phyloP scores from a whole-genome alignment of 2,888 invertebrate genomes.

The Spodoptera littoralis region DNA sequence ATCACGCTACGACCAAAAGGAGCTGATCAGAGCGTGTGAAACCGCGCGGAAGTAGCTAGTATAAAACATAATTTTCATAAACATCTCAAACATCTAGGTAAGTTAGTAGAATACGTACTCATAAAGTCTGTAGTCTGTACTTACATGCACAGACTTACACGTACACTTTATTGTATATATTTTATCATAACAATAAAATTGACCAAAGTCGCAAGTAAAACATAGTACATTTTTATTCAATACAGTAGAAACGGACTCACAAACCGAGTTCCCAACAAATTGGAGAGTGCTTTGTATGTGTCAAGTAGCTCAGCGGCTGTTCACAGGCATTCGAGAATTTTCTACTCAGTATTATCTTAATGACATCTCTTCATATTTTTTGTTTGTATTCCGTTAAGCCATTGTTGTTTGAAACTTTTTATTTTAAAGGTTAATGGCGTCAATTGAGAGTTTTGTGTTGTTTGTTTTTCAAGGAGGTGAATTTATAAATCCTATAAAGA shows the following conservation, averaged over 20 bases:
- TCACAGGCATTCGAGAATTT: slow-evolving; percentile 54
- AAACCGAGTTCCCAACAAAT: slow-evolving; percentile 61
- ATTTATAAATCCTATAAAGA: no score
- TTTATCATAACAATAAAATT: no score
- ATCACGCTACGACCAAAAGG: no score
- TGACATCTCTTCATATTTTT: slow-evolving; percentile 52
- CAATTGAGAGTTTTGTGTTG: neutral
- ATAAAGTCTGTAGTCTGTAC: no score
- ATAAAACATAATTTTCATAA: no score
- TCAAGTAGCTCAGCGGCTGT: slow-evolving; percentile 59
- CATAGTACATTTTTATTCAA: slow-evolving; percentile 42
- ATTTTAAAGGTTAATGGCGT: neutral
- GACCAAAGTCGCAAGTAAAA: no score
- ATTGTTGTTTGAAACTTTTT: slow-evolving; percentile 4
- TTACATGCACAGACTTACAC: no score
- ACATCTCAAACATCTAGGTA: no score
- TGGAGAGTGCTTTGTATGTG: slow-evolving; percentile 65
- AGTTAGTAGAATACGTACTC: no score
- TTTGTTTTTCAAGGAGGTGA: neutral
- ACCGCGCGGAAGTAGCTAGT: no score
- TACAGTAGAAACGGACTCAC: slow-evolving; percentile 46
- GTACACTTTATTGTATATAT: no score
- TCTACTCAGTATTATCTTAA: slow-evolving; percentile 55
- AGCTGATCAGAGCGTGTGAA: no score
- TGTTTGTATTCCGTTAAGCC: slow-evolving; percentile 16